Conservation (phyloP, 2,888 invertebrate species). For the Hyalella azteca region DNA sequence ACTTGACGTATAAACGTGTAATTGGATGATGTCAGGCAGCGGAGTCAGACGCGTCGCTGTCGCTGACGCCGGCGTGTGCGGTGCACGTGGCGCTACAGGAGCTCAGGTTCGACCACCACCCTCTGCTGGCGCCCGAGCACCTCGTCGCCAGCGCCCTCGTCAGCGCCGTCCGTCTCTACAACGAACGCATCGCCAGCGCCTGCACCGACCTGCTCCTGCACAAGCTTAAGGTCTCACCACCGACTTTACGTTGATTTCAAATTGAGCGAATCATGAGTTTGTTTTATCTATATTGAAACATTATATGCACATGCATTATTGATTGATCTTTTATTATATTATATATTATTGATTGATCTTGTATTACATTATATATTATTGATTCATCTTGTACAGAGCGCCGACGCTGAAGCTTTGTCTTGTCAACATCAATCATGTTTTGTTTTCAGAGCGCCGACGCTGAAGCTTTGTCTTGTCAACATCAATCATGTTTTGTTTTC, state of each 20-base stretch:
- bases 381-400: too few relatives aligned
- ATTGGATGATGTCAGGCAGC: conserved; percentile 2
- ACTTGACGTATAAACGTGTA: too few relatives aligned
- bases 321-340: too few relatives aligned
- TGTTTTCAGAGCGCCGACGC: too few relatives aligned
- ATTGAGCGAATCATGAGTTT: not conserved
- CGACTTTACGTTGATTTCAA: not conserved
- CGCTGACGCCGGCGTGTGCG: not conserved
- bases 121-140: conserved; percentile 17
- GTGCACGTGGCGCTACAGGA: not conserved
- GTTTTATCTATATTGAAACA: not conserved
- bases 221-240: not conserved
- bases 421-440: too few relatives aligned
- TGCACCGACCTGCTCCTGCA: conserved; percentile 8
- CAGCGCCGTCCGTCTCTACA: not conserved
- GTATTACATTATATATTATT: too few relatives aligned
- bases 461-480: too few relatives aligned
- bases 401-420: too few relatives aligned
- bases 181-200: not conserved
- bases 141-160: not conserved
- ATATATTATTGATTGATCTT: too few relatives aligned
- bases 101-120: conserved; percentile 16
- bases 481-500: too few relatives aligned
- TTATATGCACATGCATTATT: too few relatives aligned
- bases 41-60: not conserved